These are phyloP conservation scores for Tachypleus tridentatus DNA, from an alignment of 1,140 invertebrate genomes.

Conservation along the genomic window DNA sequence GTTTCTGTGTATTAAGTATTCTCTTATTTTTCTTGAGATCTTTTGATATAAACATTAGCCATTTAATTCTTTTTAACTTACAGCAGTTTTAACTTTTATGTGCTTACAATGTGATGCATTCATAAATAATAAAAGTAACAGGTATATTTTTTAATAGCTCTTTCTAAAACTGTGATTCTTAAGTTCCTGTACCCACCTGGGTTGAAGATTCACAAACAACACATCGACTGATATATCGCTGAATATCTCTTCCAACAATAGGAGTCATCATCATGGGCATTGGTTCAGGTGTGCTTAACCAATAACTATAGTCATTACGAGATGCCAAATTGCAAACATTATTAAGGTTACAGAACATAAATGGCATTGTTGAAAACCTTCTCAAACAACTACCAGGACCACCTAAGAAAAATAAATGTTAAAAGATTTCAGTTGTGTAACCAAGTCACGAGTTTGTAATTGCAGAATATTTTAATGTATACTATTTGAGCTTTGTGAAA, in stretches of 20 bases:
- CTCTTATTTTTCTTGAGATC: background rate
- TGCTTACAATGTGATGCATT: background rate
- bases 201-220: constrained; percentile 37
- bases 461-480: too few species aligned
- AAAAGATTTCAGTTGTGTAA: background rate
- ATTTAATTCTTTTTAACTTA: too few species aligned
- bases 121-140: background rate
- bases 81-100: too few species aligned
- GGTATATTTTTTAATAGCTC: background rate
- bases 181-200: constrained; percentile 33
- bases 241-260: constrained; percentile 61
- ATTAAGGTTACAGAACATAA: constrained; percentile 81
- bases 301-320: constrained; percentile 87
- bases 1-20: too few species aligned
- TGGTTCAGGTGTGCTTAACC: constrained; percentile 74
- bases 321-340: constrained; percentile 81
- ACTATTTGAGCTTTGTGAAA: too few species aligned
- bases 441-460: too few species aligned
- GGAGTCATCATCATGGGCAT: constrained; percentile 84
- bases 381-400: constrained; percentile 68
- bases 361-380: constrained; percentile 87
- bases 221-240: constrained; percentile 56
- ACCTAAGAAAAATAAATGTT: constrained; percentile 25
- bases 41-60: background rate
- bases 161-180: background rate